Percentiles rank a stretch among this genome's conserved stretches.
phyloP scores from a whole-genome alignment of 2,113 vertebrate species.

The Cacatua alba region DNA sequence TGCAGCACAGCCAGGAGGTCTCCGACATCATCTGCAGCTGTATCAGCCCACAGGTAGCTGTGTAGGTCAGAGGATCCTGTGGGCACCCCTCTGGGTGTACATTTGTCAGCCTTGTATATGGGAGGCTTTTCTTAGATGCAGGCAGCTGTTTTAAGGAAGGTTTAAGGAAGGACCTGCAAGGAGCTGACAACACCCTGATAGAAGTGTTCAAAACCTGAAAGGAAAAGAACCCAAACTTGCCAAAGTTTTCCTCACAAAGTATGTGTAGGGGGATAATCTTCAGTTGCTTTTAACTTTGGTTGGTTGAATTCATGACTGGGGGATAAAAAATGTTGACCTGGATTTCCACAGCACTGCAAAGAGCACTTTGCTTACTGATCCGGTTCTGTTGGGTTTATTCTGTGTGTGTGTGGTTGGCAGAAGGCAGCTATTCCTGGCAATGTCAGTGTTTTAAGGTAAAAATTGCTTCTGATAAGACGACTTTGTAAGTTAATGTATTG shows the following conservation, averaged over 20 bases:
- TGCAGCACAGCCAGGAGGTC: not conserved
- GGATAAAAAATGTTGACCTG: not conserved
- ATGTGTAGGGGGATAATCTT: not conserved
- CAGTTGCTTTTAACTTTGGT: not conserved
- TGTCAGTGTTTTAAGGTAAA: not conserved
- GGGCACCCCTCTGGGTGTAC: not conserved
- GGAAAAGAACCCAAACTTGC: not conserved
- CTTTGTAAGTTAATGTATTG: not conserved
- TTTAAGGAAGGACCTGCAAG: not conserved
- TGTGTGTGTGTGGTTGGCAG: not conserved
- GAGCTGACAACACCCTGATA: not conserved
- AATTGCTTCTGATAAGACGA: not conserved
- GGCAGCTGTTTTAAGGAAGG: not conserved
- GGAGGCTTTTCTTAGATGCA: not conserved
- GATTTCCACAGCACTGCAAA: not conserved
- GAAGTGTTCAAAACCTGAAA: not conserved
- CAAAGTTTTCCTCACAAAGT: not conserved
- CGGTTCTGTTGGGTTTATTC: not conserved
- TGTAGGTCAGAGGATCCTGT: not conserved
- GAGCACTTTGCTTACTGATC: not conserved
- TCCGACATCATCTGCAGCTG: not conserved
- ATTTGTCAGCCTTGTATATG: not conserved
- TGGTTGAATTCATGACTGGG: not conserved
- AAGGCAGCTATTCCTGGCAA: not conserved
- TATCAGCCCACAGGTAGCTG: not conserved